Percentiles rank a stretch among this genome's conserved stretches.
These are phyloP conservation scores for Potamilus streckersoni DNA, from an alignment of 1,140 invertebrate species.

Conservation along the genomic window DNA sequence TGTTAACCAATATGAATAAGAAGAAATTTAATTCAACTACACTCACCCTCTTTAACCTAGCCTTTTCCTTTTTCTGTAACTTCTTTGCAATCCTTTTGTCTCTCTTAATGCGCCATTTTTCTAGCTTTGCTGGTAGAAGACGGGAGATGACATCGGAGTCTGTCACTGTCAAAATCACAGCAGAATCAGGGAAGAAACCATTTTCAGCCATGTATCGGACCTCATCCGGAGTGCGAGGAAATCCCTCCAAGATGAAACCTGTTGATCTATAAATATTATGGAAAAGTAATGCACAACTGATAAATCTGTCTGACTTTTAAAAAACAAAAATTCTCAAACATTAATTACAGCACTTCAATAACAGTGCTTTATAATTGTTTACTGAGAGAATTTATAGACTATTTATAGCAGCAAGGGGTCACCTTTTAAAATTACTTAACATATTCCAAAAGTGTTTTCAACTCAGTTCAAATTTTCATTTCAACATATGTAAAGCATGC, in stretches of 20 bases:
- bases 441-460: too few species aligned
- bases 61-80: conserved; percentile 61
- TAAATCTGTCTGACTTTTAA: too few species aligned
- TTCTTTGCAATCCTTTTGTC: conserved; percentile 57
- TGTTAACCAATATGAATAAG: too few species aligned
- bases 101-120: conserved; percentile 64
- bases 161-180: conserved; percentile 59
- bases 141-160: conserved; percentile 63
- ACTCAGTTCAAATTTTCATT: too few species aligned
- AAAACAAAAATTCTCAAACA: too few species aligned
- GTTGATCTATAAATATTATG: conserved; percentile 49
- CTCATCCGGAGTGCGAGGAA: conserved; percentile 65
- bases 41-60: conserved; percentile 60
- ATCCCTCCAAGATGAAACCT: conserved; percentile 68
- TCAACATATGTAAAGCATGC: too few species aligned
- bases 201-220: conserved; percentile 60
- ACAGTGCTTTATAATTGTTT: too few species aligned
- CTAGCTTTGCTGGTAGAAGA: conserved; percentile 63
- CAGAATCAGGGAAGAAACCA: conserved; percentile 64
- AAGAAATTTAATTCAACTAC: neutral
- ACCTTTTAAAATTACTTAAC: too few species aligned
- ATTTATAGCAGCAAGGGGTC: too few species aligned
- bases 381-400: too few species aligned
- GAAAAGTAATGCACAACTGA: too few species aligned
- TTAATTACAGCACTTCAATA: too few species aligned